These are phyloP conservation scores for Sebastiscus albofasciatus DNA, from an alignment of 2,797 vertebrate genomes.

Conservation along the genomic window DNA sequence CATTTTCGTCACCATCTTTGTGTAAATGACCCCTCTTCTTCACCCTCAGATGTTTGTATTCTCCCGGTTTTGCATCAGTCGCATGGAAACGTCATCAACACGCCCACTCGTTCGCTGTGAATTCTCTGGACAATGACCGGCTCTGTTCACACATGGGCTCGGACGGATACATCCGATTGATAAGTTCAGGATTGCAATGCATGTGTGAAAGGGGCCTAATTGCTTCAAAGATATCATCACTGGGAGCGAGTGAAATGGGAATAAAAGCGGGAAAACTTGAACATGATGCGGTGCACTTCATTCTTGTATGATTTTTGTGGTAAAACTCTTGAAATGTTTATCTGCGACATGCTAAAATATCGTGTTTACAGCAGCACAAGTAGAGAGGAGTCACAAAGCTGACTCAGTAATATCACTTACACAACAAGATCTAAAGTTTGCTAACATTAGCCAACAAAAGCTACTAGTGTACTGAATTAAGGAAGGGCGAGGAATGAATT, in stretches of 20 bases:
- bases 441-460: no score
- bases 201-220: not conserved
- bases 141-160: not conserved
- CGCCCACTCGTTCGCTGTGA: not conserved
- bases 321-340: not conserved
- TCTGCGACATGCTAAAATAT: not conserved
- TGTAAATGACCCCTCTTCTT: not conserved
- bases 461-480: not conserved
- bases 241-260: not conserved
- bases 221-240: not conserved
- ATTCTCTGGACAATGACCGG: no score
- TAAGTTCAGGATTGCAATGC: not conserved
- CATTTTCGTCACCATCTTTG: not conserved
- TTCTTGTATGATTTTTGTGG: not conserved
- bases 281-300: not conserved
- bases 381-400: not conserved
- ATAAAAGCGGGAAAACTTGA: fast-evolving
- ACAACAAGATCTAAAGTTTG: not conserved
- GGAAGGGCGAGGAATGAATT: not conserved
- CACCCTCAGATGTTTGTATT: not conserved
- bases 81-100: not conserved
- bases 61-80: not conserved
- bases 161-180: not conserved
- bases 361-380: not conserved
- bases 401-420: not conserved